These are phyloP conservation scores for Sycophila sp. DNA, from an alignment of 1,140 invertebrate species.

Conservation along the genomic window DNA sequence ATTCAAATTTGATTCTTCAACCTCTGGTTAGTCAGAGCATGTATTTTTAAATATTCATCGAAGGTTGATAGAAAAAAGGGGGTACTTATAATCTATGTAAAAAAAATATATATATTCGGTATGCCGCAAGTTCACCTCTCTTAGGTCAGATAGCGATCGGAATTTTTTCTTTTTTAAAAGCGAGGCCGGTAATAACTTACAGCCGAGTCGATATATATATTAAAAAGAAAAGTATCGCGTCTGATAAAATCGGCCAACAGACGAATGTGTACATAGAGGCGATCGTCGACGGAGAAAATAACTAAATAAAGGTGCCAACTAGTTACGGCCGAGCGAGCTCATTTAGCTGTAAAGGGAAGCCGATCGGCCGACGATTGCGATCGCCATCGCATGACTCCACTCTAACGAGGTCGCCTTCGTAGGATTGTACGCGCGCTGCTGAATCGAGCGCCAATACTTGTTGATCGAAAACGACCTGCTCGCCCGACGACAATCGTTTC, in stretches of 20 bases:
- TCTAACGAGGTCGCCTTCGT: neutral
- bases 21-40: too few relatives aligned
- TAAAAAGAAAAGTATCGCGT: too few relatives aligned
- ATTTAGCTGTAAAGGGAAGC: neutral
- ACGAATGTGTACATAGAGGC: neutral
- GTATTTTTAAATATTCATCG: too few relatives aligned
- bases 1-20: too few relatives aligned
- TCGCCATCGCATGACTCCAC: neutral
- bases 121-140: too few relatives aligned
- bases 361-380: neutral
- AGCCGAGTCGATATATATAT: too few relatives aligned
- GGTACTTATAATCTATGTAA: too few relatives aligned
- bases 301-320: constrained; percentile 2
- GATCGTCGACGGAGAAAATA: neutral
- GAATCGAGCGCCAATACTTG: neutral
- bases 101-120: too few relatives aligned
- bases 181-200: too few relatives aligned
- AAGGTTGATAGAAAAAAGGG: too few relatives aligned
- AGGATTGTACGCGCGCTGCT: neutral
- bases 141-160: too few relatives aligned
- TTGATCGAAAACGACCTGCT: neutral
- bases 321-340: constrained; percentile 10
- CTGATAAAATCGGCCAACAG: constrained; percentile 1
- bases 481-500: neutral
- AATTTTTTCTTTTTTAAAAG: too few relatives aligned